Evolutionary conservation across 2,888 invertebrate species (phyloP), one percentile per base, ranked within the genome.

Genomic region (Ctena decussata): DNA sequence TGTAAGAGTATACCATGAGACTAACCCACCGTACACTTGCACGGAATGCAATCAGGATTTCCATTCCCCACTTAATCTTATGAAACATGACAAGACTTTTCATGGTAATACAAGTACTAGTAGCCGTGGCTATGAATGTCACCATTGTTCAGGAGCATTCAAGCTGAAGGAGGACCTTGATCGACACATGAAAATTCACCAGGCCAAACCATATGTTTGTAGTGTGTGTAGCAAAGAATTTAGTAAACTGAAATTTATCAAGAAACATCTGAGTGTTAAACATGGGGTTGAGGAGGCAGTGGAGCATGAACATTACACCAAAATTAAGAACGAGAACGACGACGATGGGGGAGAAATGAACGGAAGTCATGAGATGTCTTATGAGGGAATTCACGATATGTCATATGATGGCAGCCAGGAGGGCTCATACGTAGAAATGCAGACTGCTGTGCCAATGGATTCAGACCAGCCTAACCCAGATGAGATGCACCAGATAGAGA

Each of bases 11-110:
- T 88, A 84, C 49, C 88, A 88, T 74, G 88, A 88, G 32, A 84
- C 85, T 0, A 81, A 88, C 41, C 88, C 88, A n/a, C 88, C 88
- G 1, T 88, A 85, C 41, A 85, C 79, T 5, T 88, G 88, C 41
- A 82, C 78, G 1, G 88, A 85, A 53, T 88, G 88, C 37, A 86
- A 86, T 30, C 57, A 71, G 41, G 88, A 88, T 65, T 86, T 88
- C 30, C 88, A 86, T 41, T 71, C 81, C 27, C 85, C 88, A 5
- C 71, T 60, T 15, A 84, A 84, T 49, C 71, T 85, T 35, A 79
- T 84, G 69, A 79, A 80, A 37, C 88, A 88, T 57, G 85, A 88
- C 15, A 77, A 77, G 0, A 81, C 84, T 35, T 77, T 70, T 6
- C 88, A 88, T 32, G 80, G 85, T 85, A 76, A 76, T 35, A 76